Conservation (phyloP, 1,140 invertebrate genomes). For the Plodia interpunctella region DNA sequence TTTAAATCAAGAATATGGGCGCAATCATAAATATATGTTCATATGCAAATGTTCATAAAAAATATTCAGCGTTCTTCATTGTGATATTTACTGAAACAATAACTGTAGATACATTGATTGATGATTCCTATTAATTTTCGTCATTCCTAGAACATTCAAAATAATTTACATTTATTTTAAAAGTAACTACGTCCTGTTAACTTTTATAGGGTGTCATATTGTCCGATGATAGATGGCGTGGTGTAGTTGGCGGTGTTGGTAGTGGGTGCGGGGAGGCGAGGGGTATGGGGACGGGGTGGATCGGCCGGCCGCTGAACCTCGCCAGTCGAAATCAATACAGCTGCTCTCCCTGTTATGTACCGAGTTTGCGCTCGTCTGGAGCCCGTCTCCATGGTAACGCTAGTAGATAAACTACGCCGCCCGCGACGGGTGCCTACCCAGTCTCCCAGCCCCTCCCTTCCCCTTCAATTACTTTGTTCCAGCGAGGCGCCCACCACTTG, state of each 20-base stretch:
- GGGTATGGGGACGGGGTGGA: constrained; percentile 24
- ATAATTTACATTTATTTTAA: no score
- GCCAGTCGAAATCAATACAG: constrained; percentile 66
- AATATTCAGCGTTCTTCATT: no score
- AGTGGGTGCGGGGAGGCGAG: constrained; percentile 1
- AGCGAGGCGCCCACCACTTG: constrained; percentile 17
- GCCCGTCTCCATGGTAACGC: constrained; percentile 42
- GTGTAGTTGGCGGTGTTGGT: not conserved
- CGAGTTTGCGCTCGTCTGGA: constrained; percentile 38
- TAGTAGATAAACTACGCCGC: constrained; percentile 32
- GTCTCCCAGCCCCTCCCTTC: constrained; percentile 7
- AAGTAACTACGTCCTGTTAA: no score
- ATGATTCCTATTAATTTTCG: no score
- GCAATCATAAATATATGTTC: no score
- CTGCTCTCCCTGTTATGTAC: constrained; percentile 36
- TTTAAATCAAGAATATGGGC: no score
- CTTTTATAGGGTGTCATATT: constrained; percentile 6
- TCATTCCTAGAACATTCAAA: no score
- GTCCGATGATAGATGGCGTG: not conserved
- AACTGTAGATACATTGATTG: no score
- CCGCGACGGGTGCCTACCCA: constrained; percentile 18
- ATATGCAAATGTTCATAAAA: no score
- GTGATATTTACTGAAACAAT: no score
- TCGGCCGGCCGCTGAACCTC: constrained; percentile 56
- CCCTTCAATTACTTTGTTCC: constrained; percentile 9